Evolutionary conservation across 1,140 invertebrate species (phyloP).

Genomic region (Drosophila saltans): DNA sequence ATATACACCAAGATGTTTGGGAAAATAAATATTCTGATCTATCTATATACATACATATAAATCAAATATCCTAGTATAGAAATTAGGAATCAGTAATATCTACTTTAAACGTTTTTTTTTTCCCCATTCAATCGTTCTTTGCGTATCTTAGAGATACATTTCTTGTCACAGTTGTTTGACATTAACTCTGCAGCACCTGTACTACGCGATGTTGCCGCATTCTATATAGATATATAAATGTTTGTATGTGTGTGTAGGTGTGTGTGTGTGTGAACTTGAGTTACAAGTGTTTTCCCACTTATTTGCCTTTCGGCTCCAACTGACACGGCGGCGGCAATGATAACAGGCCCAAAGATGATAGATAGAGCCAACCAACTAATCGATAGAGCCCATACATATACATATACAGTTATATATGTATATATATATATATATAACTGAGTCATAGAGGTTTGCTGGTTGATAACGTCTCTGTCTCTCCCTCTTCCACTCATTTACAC

Average conservation of each 20-base stretch:
- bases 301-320: slow-evolving; percentile 15
- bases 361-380: slow-evolving; percentile 5
- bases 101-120: too few species aligned
- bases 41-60: too few species aligned
- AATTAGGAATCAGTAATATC: too few species aligned
- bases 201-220: slow-evolving; percentile 35
- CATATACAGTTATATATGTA: background rate
- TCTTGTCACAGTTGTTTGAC: slow-evolving; percentile 21
- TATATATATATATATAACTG: background rate
- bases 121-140: too few species aligned
- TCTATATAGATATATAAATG: slow-evolving; percentile 15
- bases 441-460: background rate
- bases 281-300: slow-evolving; percentile 60
- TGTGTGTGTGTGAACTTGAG: slow-evolving; percentile 59
- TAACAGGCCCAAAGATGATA: slow-evolving; percentile 5
- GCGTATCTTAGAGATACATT: slow-evolving; percentile 36
- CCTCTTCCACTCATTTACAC: background rate
- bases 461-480: background rate
- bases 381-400: background rate
- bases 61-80: too few species aligned
- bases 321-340: slow-evolving; percentile 3
- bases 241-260: too few species aligned
- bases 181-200: slow-evolving; percentile 13
- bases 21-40: too few species aligned
- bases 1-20: too few species aligned